phyloP scores from a whole-genome alignment of 1,140 invertebrate genomes.

The Pogonomyrmex californicus region DNA sequence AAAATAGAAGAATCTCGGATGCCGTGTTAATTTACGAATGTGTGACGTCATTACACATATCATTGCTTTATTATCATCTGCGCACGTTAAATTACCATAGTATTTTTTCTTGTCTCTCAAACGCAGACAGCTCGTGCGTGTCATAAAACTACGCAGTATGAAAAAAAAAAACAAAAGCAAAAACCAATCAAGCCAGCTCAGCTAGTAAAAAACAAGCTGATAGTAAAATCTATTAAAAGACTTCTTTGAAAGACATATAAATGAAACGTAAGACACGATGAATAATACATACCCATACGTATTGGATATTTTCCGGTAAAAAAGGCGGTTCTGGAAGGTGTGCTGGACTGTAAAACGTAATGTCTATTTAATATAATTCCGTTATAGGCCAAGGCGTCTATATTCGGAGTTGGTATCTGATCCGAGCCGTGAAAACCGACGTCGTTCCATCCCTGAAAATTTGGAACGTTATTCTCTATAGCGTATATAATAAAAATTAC shows the following conservation, averaged over 20 bases:
- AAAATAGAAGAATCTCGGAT: neutral
- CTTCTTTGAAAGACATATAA: neutral
- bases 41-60: neutral
- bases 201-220: neutral
- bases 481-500: neutral
- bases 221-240: neutral
- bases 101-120: neutral
- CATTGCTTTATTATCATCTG: neutral
- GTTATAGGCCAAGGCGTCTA: constrained; percentile 89
- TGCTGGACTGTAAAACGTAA: constrained; percentile 89
- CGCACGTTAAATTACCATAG: neutral
- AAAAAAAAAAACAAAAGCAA: neutral
- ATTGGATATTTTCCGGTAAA: constrained; percentile 91
- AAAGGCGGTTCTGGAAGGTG: constrained; percentile 89
- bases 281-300: constrained; percentile 87
- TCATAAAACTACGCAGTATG: neutral
- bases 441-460: constrained; percentile 91
- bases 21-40: neutral
- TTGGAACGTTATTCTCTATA: neutral
- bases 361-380: constrained; percentile 90
- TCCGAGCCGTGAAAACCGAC: constrained; percentile 92
- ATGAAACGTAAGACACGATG: neutral
- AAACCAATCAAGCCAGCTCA: too few relatives aligned
- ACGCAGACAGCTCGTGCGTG: neutral
- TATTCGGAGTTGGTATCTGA: constrained; percentile 90